Conservation (phyloP, 92 coral and sea anemone genomes). For the Pocillopora meandrina region DNA sequence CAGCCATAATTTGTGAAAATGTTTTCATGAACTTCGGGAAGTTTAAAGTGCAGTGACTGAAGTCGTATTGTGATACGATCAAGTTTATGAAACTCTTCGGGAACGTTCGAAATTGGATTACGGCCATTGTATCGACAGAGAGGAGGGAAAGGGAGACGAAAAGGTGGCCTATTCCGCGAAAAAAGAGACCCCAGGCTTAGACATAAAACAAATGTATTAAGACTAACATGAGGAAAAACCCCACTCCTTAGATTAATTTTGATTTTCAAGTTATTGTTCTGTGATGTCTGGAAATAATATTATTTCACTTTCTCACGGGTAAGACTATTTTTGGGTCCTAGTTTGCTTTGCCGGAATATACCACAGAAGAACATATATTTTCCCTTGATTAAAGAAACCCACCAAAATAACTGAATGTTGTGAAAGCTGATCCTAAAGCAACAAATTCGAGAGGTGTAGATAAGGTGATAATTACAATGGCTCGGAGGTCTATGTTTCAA, state of each 20-base stretch:
- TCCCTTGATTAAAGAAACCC: slow-evolving; percentile 14
- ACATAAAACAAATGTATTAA: neutral
- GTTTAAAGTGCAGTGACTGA: neutral
- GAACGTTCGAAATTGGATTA: neutral
- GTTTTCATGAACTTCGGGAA: neutral
- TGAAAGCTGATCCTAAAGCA: slow-evolving; percentile 25
- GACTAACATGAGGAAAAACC: neutral
- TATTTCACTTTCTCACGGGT: slow-evolving; percentile 12
- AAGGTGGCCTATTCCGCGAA: neutral
- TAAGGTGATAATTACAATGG: slow-evolving; percentile 12
- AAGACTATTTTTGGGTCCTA: neutral
- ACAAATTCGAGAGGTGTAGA: slow-evolving; percentile 29
- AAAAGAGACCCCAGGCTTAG: neutral
- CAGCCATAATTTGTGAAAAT: too few species aligned
- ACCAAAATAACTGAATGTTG: slow-evolving; percentile 24
- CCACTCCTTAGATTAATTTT: neutral
- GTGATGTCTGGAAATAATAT: neutral
- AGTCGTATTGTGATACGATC: neutral
- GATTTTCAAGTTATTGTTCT: neutral
- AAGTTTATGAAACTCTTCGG: neutral
- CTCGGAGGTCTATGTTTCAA: neutral
- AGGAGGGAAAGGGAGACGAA: neutral
- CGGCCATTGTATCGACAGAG: neutral
- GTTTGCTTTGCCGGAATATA: slow-evolving; percentile 6
- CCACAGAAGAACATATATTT: neutral